Evolutionary conservation across 2,888 invertebrate species (phyloP), one percentile per base, ranked within the genome.

Genomic region (Plebejus argus): DNA sequence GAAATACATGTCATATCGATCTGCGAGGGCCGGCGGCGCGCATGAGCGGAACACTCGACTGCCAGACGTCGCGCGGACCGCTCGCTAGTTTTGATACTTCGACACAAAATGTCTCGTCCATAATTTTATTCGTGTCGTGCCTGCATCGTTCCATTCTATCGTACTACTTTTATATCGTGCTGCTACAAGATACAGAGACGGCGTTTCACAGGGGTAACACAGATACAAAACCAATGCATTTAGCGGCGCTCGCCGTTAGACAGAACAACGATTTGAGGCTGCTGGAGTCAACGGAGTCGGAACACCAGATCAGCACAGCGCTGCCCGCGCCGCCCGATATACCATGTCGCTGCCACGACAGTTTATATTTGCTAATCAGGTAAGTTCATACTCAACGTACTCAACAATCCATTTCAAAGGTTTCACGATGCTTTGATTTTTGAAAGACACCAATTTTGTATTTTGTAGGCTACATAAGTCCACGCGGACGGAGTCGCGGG

Each of bases 321-420:
- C 71, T 92, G 78, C 91, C 91, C n/a, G 92, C 92, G 0, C 92
- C 93, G 28, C 93, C 93, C 2, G 87, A 90, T 79, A 89, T 86
- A 66, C 78, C 79, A 95, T 95, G 95, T 95, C 95, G 84, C 84
- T 95, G 81, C 95, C 95, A 78, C 89, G 95, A 83, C 95, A 95
- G 86, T 95, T 95, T 87, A 94, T 94, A 82, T 95, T 95, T 83
- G 94, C 95, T 83, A 94, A 66, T 66, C 66, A 66, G 66, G 66
- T 66, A 66, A 15, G 23, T n/a, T 23, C 1, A 20, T 58, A n/a
- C 58, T 58, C 8, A 6, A n/a, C 10, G 3, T 45, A 45, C 45
- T 45, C 45, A 45, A 45, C 0, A 45, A 45, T 45, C 10, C 3
- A 45, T 45, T 45, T 10, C 45, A 45, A 45, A 45, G 45, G 45